These are phyloP conservation scores for Empidonax traillii DNA, from an alignment of 2,113 vertebrate genomes.

Conservation along the genomic window DNA sequence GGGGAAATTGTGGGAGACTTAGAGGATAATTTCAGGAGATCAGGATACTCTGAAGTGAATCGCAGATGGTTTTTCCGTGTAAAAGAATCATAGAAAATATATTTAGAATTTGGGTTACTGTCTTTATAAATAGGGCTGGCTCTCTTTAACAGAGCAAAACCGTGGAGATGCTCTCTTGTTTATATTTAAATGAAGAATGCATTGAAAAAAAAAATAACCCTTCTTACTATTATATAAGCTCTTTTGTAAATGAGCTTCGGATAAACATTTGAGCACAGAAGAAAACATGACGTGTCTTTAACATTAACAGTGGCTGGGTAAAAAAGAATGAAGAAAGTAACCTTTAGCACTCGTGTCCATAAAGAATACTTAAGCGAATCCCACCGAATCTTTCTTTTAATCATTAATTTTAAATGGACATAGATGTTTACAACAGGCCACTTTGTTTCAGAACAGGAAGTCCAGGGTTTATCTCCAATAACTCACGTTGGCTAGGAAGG, in stretches of 20 bases:
- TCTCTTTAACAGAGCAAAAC: neutral
- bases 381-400: conserved; percentile 58
- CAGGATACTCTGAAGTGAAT: conserved; percentile 64
- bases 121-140: conserved; percentile 26
- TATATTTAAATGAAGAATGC: conserved; percentile 43
- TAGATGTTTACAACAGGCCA: conserved; percentile 48
- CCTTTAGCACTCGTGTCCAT: conserved; percentile 50
- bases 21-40: conserved; percentile 70
- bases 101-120: conserved; percentile 39
- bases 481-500: conserved; percentile 68
- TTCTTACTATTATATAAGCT: conserved; percentile 70
- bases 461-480: conserved; percentile 75
- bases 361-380: conserved; percentile 70
- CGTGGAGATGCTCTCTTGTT: conserved; percentile 23
- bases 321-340: conserved; percentile 69
- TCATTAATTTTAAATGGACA: conserved; percentile 63
- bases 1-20: conserved; percentile 45
- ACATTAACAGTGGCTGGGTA: conserved; percentile 68
- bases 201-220: neutral
- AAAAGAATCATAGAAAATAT: conserved; percentile 62
- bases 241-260: conserved; percentile 73
- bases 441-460: conserved; percentile 72
- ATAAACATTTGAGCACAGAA: conserved; percentile 68
- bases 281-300: conserved; percentile 66
- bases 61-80: conserved; percentile 57